phyloP scores from a whole-genome alignment of 1,140 invertebrate genomes.

The Aphis craccivora region DNA sequence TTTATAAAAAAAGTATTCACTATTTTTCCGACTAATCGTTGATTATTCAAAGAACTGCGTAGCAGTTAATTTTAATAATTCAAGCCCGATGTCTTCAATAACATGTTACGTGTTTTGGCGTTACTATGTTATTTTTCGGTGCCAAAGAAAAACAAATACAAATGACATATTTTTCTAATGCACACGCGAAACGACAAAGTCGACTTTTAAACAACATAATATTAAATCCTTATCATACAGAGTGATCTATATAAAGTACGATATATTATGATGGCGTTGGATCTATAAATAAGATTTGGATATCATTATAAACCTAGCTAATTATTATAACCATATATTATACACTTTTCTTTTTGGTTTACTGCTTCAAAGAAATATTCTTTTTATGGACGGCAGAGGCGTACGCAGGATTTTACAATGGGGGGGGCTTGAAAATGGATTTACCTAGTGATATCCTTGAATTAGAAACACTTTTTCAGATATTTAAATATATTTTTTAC shows the following conservation, averaged over 20 bases:
- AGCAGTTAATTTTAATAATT: constrained; percentile 22
- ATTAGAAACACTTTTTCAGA: too few species aligned
- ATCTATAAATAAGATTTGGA: neutral
- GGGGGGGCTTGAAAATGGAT: too few species aligned
- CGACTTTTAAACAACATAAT: neutral
- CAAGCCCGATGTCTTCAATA: neutral
- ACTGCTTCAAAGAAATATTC: neutral
- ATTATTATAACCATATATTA: neutral
- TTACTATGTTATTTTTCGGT: neutral
- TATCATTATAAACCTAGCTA: neutral
- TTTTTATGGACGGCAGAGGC: too few species aligned
- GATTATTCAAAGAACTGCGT: constrained; percentile 3
- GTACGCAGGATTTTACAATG: too few species aligned
- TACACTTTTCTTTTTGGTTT: neutral
- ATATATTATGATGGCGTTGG: neutral
- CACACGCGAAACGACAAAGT: neutral
- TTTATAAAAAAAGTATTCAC: neutral
- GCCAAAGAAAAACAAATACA: neutral
- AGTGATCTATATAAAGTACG: neutral
- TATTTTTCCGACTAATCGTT: neutral
- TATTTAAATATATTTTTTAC: too few species aligned
- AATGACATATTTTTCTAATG: constrained; percentile 19
- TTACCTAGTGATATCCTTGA: too few species aligned
- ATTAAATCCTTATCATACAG: neutral
- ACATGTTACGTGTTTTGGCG: constrained; percentile 39